These are phyloP conservation scores for Mohoua ochrocephala DNA, from an alignment of 2,113 vertebrate species.

Conservation along the genomic window DNA sequence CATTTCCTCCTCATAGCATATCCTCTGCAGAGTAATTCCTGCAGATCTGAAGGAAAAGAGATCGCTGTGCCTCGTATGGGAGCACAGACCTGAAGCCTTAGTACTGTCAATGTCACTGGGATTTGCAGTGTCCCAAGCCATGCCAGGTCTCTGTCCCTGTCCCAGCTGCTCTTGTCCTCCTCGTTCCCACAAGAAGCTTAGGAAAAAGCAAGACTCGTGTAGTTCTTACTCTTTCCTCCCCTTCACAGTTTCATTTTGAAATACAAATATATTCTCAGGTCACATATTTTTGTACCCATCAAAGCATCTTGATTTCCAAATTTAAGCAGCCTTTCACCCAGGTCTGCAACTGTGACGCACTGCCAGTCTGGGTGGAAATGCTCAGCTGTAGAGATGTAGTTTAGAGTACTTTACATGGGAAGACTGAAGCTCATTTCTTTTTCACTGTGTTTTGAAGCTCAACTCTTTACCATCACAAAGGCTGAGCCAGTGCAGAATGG, in stretches of 20 bases:
- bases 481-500: not conserved
- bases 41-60: not conserved
- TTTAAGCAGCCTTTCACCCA: not conserved
- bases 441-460: not conserved
- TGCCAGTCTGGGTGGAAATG: not conserved
- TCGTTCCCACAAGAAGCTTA: not conserved
- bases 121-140: not conserved
- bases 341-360: not conserved
- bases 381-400: no score
- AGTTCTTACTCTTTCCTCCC: not conserved
- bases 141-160: not conserved
- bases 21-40: not conserved
- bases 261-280: not conserved
- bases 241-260: not conserved
- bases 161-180: not conserved
- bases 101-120: fast-evolving
- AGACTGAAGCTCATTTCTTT: not conserved
- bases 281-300: not conserved
- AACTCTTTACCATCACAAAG: not conserved
- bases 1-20: not conserved
- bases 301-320: not conserved
- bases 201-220: not conserved
- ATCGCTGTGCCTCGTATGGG: not conserved
- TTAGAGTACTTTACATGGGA: not conserved
- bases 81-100: not conserved